A percentile compares a stretch with the other conserved stretches of the same genome.
phyloP scores from a whole-genome alignment of 2,797 vertebrate genomes.

The Mormyrus hasselquistii region DNA sequence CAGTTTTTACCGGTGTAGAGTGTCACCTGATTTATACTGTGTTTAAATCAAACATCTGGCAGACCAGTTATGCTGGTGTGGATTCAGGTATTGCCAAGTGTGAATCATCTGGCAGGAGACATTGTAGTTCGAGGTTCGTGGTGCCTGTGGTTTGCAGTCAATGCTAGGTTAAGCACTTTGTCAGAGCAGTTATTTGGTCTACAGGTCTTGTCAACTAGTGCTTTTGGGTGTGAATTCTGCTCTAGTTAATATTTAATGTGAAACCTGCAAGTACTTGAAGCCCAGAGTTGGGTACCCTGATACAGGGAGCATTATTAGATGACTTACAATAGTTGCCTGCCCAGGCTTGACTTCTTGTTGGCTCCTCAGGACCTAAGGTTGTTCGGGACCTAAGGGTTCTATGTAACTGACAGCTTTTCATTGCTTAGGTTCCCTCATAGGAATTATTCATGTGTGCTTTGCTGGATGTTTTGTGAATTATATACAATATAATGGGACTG shows the following conservation, averaged over 20 bases:
- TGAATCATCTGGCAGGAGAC: neutral
- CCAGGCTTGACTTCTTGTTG: neutral
- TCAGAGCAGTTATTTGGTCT: neutral
- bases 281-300: neutral
- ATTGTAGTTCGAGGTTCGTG: neutral
- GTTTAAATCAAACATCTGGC: neutral
- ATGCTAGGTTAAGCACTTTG: neutral
- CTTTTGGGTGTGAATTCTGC: neutral
- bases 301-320: neutral
- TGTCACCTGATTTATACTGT: neutral
- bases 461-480: neutral
- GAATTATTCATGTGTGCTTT: neutral
- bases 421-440: neutral
- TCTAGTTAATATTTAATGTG: conserved; percentile 10
- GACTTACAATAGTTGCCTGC: neutral
- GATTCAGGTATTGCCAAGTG: neutral
- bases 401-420: neutral
- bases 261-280: neutral
- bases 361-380: neutral
- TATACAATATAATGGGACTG: neutral
- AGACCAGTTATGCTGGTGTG: neutral
- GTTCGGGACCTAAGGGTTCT: neutral
- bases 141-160: neutral
- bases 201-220: neutral
- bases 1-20: neutral